Evolutionary conservation across 2,113 vertebrate species (phyloP), one percentile per base, ranked within the genome.

Genomic region (Theristicus caerulescens): DNA sequence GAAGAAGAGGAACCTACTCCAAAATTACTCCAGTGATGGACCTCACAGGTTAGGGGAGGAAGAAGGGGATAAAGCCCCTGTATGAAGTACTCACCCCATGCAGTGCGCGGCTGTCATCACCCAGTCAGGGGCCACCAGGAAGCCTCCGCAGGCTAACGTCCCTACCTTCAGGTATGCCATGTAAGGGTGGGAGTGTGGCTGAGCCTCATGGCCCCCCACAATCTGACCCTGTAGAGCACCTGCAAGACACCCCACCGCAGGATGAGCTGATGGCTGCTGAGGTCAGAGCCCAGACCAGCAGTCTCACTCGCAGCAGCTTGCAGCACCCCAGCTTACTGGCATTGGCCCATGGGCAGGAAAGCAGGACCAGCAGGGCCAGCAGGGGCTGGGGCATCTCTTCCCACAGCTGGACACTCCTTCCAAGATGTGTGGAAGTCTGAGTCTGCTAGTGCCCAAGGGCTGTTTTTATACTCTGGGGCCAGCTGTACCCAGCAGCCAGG

Each of bases 51-150:
- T 2, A 9, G 24, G 14, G 36, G 16, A 69, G 17, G 19, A 40
- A 66, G 24, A 62, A 52, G 13, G 12, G 16, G 34, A 9, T 11
- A 13, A 61, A 90, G 6, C 1, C 44, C 26, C 55, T 4, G 2
- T 2, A 0, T 0, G 3, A 8, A 11, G 16, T 26, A 96, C 97
- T 97, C 74, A 98, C 98, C 71, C 77, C 58, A 38, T 4, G 89
- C 98, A 97, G 73, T 96, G 97, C 7, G 97, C 95, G 0, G 97
- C 98, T 6, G 97, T 90, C 96, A 97, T 94, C 55, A 97, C 95
- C 96, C 97, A 97, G 36, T 80, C 62, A 2, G 88, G 90, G 11
- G 74, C 93, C 88, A 98, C 96, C 52, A 98, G 93, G 81, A 97
- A 97, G 25, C 97, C 97, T 15, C 97, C 96, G 1, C 97, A 97